phyloP scores from a whole-genome alignment of 2,113 vertebrate genomes.

The Crotalus tigris region DNA sequence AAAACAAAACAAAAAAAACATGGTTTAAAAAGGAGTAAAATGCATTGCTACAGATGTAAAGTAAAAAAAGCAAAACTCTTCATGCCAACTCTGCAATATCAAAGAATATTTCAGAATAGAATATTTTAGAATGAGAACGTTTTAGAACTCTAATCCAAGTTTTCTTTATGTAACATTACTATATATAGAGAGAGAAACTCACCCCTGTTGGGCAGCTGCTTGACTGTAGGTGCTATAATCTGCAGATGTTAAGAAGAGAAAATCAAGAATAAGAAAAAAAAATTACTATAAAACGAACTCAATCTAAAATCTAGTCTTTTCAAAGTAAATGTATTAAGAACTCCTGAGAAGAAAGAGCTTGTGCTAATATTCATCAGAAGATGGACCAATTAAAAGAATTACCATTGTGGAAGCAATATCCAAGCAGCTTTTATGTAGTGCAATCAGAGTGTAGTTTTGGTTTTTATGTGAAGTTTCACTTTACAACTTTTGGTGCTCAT shows the following conservation, averaged over 20 bases:
- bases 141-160: neutral
- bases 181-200: neutral
- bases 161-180: neutral
- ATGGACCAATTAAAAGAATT: neutral
- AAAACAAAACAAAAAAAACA: conserved; percentile 2
- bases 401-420: neutral
- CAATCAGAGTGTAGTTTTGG: neutral
- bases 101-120: neutral
- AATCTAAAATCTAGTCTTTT: neutral
- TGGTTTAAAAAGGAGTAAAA: neutral
- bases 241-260: conserved; percentile 53
- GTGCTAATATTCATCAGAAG: neutral
- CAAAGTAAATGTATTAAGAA: neutral
- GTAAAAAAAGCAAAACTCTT: neutral
- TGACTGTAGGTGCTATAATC: conserved; percentile 97
- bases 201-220: conserved; percentile 90
- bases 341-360: neutral
- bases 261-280: neutral
- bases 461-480: neutral
- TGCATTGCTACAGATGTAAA: neutral
- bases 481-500: no score
- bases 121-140: neutral
- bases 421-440: neutral
- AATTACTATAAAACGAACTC: neutral
- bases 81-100: neutral